These are phyloP conservation scores for Semaprochilodus insignis DNA, from an alignment of 2,797 vertebrate genomes.

Conservation along the genomic window DNA sequence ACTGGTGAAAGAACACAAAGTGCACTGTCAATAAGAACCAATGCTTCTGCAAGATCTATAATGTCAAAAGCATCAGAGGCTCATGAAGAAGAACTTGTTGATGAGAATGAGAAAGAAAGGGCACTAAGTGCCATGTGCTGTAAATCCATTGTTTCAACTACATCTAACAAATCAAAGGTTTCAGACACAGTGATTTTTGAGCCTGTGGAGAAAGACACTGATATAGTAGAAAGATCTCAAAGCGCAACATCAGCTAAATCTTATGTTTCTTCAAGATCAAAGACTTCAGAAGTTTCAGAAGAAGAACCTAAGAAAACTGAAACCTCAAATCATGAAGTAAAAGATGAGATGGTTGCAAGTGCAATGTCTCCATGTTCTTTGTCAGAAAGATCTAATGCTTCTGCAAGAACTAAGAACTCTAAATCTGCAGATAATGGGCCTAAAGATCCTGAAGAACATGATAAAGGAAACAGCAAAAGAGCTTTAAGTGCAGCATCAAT, in stretches of 20 bases:
- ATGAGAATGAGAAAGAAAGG: constrained; percentile 23
- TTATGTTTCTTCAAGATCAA: constrained; percentile 43
- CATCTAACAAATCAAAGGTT: constrained; percentile 34
- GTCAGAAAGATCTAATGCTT: constrained; percentile 7
- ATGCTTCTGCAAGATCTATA: constrained; percentile 29
- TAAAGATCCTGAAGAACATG: constrained; percentile 3
- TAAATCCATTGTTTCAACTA: constrained; percentile 41
- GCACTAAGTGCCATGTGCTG: constrained; percentile 37
- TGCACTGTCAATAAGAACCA: constrained; percentile 56
- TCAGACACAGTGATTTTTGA: not conserved
- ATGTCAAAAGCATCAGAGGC: constrained; percentile 17
- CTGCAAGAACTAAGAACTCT: constrained; percentile 22
- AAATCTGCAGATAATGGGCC: not conserved
- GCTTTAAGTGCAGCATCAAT: constrained; percentile 48
- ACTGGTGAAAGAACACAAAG: constrained; percentile 57
- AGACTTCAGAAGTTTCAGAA: constrained; percentile 27
- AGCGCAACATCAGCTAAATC: constrained; percentile 48
- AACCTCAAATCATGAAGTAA: not conserved
- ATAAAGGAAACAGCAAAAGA: constrained; percentile 22
- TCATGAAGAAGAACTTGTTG: not conserved
- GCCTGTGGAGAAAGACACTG: not conserved
- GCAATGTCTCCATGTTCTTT: constrained; percentile 33
- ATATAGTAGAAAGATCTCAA: constrained; percentile 29
- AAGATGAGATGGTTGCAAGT: constrained; percentile 43
- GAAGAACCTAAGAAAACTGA: not conserved